These are phyloP conservation scores for Heliconius nattereri DNA, from an alignment of 1,140 invertebrate species.

Conservation along the genomic window DNA sequence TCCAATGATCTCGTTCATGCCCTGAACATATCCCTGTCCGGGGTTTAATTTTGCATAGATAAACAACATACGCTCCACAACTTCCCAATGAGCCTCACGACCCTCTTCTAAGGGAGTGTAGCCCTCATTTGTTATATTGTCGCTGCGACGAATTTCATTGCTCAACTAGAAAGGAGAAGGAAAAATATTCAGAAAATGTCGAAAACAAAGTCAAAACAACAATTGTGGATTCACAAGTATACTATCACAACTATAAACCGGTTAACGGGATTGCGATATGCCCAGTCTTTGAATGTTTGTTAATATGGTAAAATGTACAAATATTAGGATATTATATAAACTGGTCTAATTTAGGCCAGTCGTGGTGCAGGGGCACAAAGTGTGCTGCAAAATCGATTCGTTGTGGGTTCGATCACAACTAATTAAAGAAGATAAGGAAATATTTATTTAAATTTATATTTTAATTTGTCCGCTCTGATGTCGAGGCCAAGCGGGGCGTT, in stretches of 20 bases:
- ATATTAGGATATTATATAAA: neutral
- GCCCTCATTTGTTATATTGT: slow-evolving; percentile 77
- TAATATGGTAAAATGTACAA: neutral
- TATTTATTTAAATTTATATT: no score
- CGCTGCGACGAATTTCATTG: slow-evolving; percentile 60
- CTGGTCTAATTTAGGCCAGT: neutral
- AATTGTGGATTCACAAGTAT: no score
- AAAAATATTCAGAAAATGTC: neutral
- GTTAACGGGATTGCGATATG: neutral
- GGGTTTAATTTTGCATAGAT: slow-evolving; percentile 99
- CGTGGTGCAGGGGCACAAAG: no score
- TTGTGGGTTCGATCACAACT: no score
- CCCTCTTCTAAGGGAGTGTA: slow-evolving; percentile 91
- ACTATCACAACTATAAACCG: no score
- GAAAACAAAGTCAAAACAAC: no score
- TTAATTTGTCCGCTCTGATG: no score
- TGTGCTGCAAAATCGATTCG: no score
- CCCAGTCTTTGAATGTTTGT: neutral
- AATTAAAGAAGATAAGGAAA: no score
- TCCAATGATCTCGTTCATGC: slow-evolving; percentile 99
- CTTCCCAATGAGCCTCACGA: slow-evolving; percentile 96
- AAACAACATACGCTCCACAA: slow-evolving; percentile 97
- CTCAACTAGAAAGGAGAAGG: slow-evolving; percentile 48
- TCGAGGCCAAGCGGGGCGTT: no score
- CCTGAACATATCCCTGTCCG: slow-evolving; percentile 98